Evolutionary conservation across 2,113 vertebrate genomes (phyloP), one percentile per base, ranked within the genome.

Genomic region (Silurus meridionalis): DNA sequence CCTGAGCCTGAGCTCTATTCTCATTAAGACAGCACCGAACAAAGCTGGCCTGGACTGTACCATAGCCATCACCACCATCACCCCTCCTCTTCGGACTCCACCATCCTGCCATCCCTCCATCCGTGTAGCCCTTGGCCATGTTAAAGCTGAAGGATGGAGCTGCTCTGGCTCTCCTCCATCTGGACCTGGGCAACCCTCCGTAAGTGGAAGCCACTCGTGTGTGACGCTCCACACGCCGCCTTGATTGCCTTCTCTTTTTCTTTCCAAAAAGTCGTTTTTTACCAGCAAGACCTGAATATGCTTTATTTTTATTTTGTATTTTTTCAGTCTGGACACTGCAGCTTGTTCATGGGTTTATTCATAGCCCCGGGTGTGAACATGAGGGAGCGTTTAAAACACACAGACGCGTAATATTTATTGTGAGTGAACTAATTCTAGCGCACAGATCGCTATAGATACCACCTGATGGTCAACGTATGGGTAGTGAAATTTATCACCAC

Each of bases 141-240:
- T 66, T 83, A 75, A 64, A 83, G 72, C 64, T 85, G 72, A 83
- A 82, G 88, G 79, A 82, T 82, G 53, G 85, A 82, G 61, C 50
- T 75, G 67, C 75, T 78, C 67, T 37, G 83, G 63, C 78, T 60
- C 87, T 85, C 78, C 85, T 79, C 83, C 88, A 89, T 89, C 25
- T 86, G 88, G 87, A 90, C 79, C 85, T 83, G 85, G 87, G 57
- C 71, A 75, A 79, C 72, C 53, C 53, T 83, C 80, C 66, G 72
- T 82, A 83, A 88, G 87, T 88, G 82, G 88, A 89, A 90, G 75
- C 72, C 87, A 67, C 82, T 90, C 78, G 61, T 86, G 89, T 89
- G 91, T 86, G 85, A 91, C 83, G 79, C 66, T 87, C 64, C 88
- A 37, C 86, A 83, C 48, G 5, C 71, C 10, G 37, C 55, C 83